These are phyloP conservation scores for Papilio demoleus DNA, from an alignment of 2,888 invertebrate species.

Conservation along the genomic window DNA sequence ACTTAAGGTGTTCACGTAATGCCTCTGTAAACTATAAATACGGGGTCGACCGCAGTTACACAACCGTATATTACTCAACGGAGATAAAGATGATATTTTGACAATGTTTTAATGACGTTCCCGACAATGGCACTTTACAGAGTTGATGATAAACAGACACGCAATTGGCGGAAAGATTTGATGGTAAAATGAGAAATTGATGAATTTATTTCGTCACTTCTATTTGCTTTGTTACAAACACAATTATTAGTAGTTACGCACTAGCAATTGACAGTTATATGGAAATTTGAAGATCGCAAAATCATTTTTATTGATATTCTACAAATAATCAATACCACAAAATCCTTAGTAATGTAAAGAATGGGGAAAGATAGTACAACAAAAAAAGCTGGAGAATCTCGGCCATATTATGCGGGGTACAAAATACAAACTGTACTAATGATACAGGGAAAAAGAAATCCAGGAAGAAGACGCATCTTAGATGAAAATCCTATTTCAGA, in stretches of 20 bases:
- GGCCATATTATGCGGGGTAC: too few relatives aligned
- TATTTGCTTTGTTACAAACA: background rate
- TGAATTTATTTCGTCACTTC: background rate
- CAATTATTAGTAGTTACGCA: background rate
- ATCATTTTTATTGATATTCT: too few relatives aligned
- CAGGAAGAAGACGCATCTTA: too few relatives aligned
- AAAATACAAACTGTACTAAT: too few relatives aligned
- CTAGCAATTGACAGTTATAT: background rate
- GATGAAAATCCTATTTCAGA: too few relatives aligned
- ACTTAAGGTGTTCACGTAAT: slow-evolving; percentile 21
- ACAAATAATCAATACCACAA: too few relatives aligned
- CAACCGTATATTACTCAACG: slow-evolving; percentile 10
- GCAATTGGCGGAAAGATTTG: background rate
- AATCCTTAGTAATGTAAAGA: too few relatives aligned
- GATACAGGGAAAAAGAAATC: too few relatives aligned
- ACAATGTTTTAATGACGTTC: slow-evolving; percentile 31
- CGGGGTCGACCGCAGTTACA: slow-evolving; percentile 10
- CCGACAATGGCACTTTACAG: background rate
- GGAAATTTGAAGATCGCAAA: background rate
- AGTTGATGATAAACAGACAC: slow-evolving; percentile 10
- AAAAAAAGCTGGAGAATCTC: too few relatives aligned
- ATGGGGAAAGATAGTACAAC: too few relatives aligned
- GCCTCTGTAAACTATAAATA: slow-evolving; percentile 13
- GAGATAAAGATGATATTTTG: slow-evolving; percentile 27
- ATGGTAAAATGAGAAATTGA: background rate